Evolutionary conservation across 2,888 invertebrate genomes (phyloP), one percentile per base, ranked within the genome.

Genomic region (Spilarctia lutea): DNA sequence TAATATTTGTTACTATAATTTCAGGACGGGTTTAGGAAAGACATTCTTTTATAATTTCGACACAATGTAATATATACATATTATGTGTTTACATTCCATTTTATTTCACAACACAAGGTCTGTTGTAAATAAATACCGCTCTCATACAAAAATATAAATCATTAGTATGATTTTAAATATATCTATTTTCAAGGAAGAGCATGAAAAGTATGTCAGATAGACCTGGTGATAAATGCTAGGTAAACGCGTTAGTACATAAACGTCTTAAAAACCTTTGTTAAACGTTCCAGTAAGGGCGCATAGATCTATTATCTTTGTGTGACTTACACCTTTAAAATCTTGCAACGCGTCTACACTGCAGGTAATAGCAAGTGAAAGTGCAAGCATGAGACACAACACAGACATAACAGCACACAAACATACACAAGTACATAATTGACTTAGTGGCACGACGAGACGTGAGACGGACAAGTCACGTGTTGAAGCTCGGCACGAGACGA

Each of bases 371-470:
- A 63, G 63, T 63, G 30, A 63, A 24, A 80, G 86, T 89, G 89
- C 87, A 88, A 88, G 83, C 87, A 90, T 88, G 83, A 85, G 79
- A 90, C 83, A 85, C 72, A 39, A 71, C 71, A 39, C 68, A 78
- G 75, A 81, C 80, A 79, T 27, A 48, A 68, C 33, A 68, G 39
- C 81, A 82, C 81, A 76, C 86, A 80, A 79, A 76, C 82, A 86
- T 75, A 86, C 83, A 86, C 77, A 71, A 83, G 90, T 82, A 90
- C 81, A 82, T 94, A 94, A 94, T 94, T 94, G 94, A 94, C 94
- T 89, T 87, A 79, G 88, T 90, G 94, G 92, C 93, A 91, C 89
- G 86, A 88, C 84, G 81, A 80, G 77, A 87, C 86, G 87, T 85
- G 82, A 91, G 91, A n/a, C n/a, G n/a, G n/a, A n/a, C n/a, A n/a